Evolutionary conservation across 2,888 invertebrate species (phyloP), one percentile per base, ranked within the genome.

Genomic region (Quadriops clusia): DNA sequence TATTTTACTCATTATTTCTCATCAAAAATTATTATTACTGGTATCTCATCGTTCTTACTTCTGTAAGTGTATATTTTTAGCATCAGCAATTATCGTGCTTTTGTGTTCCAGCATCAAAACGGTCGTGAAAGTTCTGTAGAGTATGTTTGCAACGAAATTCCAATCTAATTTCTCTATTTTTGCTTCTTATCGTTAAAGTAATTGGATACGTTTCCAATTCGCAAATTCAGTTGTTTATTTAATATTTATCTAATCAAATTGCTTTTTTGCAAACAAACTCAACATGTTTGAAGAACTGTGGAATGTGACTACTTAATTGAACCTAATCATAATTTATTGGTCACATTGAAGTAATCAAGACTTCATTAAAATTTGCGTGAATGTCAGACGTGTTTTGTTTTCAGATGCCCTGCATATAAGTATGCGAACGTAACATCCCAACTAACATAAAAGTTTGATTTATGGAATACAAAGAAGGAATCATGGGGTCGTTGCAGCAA

Each of bases 401-500:
- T 28, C 33, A 46, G 46, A 48, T 46, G 46, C 42, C 30, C 23
- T 15, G 32, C 46, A 45, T 45, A 47, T 40, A 47, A 46, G 45
- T 32, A 32, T 36, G 34, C 37, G 39, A 42, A 35, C 38, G 30
- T n/a, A n/a, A n/a, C n/a, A n/a, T n/a, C n/a, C n/a, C n/a, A n/a
- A n/a, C n/a, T n/a, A n/a, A 12, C 13, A 22, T 12, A 22, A 22
- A 7, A 12, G 22, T 6, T 22, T 8, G 4, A 4, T 22, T 12
- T 5, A 22, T 22, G 12, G 9, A 7, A 23, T 28, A 30, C 10
- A 28, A 31, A 30, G 15, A 12, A 14, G 23, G 4, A 9, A 39
- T 20, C 20, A 44, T 44, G 44, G 45, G 47, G 41, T 47, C 47
- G 15, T 37, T 56, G 38, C 55, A 55, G 42, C 53, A 50, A 40